Base-by-base conservation (phyloP, 64 coral and sea anemone genomes). In the Stichodactyla helianthus region DNA sequence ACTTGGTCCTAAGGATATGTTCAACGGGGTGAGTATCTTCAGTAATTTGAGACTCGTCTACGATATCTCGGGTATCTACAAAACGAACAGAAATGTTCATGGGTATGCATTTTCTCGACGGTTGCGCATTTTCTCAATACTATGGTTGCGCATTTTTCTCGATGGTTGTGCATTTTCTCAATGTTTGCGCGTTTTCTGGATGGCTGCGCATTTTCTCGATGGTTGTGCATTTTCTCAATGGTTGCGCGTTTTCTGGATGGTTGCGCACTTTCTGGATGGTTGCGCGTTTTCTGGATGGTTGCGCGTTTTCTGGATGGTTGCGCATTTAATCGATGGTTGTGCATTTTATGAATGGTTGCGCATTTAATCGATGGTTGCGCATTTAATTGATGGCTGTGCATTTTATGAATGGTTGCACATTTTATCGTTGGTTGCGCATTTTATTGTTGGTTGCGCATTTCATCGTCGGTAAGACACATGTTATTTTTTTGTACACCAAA, bases 1-100 rank as follows among this genome's bases (percentile, higher is more conserved):
- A 91, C 89, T 91, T 91, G 26, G 89, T 91, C 77, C 83, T 85
- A 7, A 91, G 27, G 56, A 83, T 85, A 51, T 91, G 54, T 64
- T 91, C 89, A 71, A 77, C 54, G 18, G 71, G 82, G 55, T 55
- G 57, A 59, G 83, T 84, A 63, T 91, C 83, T 53, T 91, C 82
- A 7, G 82, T 84, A 17, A 91, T 53, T 12, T 71, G 82, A 13
- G 80, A 57, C 52, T 91, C 56, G 19, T 58, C 84, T 51, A 91
- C 83, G 5, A 91, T 7, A 61, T 91, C 89, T 86, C 89, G 83
- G 50, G 89, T 91, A 53, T 91, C 89, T 91, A 59, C 19, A 60
- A 54, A 54, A 54, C 19, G 6, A 87, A 27, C 9, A 25, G 14
- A 20, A 71, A 4, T 65, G 16, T 71, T 86, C 15, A 31, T 44